Evolutionary conservation across 2,888 invertebrate species (phyloP), one percentile per base, ranked within the genome.

Genomic region (Erebia palarica): DNA sequence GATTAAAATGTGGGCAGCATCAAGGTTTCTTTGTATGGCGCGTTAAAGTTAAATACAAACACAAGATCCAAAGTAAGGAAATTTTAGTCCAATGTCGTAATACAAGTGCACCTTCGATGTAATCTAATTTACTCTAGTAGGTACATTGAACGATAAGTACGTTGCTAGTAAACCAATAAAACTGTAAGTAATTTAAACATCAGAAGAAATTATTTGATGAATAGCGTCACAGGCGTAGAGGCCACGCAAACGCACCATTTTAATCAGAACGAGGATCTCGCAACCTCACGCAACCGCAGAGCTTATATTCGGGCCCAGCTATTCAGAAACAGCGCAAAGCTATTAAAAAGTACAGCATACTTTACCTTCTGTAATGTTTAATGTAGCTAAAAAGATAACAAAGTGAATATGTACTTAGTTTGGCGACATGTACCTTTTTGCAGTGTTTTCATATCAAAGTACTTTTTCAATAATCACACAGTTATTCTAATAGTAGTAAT

Each of bases 221-320:
- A 88, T 85, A 84, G 82, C 84, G 82, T 79, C 82, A 81, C 81
- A 79, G 81, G 79, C 80, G 78, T 18, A 57, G 57, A 75, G 77
- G 80, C 86, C 89, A 89, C 89, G 89, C 90, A 85, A 88, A 83
- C 77, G 76, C 80, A 83, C 74, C 73, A 75, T 74, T 75, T 74
- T 88, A 88, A 90, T 91, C 91, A 84, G 84, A 87, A 86, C 86
- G 85, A 85, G 84, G 84, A 88, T 90, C 89, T 90, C 80, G 78
- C 78, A 77, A 78, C 82, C 84, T 83, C 91, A 91, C 91, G 91
- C 91, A 82, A 88, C 79, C 78, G 78, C 73, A 78, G 78, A 81
- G 71, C 74, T 82, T 80, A 79, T 36, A 14, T 16, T 69, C 18
- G 36, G 47, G 42, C 49, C 36, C 9, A 36, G n/a, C 64, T 27